Evolutionary conservation across 2,113 vertebrate species (phyloP), one percentile per base, ranked within the genome.

Genomic region (Oncorhynchus gorbuscha): DNA sequence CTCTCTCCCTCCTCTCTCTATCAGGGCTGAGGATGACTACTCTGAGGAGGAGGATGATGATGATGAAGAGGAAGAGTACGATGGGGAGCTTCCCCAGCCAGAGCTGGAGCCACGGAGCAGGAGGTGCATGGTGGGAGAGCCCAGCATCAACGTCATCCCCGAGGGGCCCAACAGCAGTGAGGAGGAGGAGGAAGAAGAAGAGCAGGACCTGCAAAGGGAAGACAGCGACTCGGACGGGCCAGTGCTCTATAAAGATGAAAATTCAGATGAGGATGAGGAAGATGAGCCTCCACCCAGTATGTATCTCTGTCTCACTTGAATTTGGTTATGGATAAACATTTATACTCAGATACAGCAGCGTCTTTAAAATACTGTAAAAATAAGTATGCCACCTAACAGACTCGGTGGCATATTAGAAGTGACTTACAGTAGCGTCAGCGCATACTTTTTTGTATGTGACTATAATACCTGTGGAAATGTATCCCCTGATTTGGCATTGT

Each of bases 221-320:
- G 96, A 98, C 83, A 97, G 95, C 1, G 97, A 99, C 88, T 97
- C 96, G 0, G 98, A 99, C 16, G 96, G 97, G 5, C 96, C 97
- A 1, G 91, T 97, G 81, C 93, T 94, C 5, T 98, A 97, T 83
- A 96, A 94, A 91, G 96, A 99, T 11, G 93, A 95, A 62, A 92
- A 93, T 51, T 94, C 94, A 0, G 97, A 98, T 0, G 96, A 97
- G n/a, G 97, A 98, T 30, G 95, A 96, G 51, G 95, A 96, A 70
- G 96, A 98, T 66, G 96, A 97, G 69, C 84, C 84, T 28, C 93
- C 91, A 26, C 83, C 69, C 3, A 94, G 94, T 94, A 86, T 78
- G 91, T 80, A 26, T 45, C 24, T 70, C 18, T 12, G 20, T 48
- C 68, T 61, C 39, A 12, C 14, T 39, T 22, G 6, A 16, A 9